Percentiles rank a stretch among this genome's conserved stretches.
These are phyloP conservation scores for Fregata magnificens DNA, from an alignment of 2,113 vertebrate species.

Conservation along the genomic window DNA sequence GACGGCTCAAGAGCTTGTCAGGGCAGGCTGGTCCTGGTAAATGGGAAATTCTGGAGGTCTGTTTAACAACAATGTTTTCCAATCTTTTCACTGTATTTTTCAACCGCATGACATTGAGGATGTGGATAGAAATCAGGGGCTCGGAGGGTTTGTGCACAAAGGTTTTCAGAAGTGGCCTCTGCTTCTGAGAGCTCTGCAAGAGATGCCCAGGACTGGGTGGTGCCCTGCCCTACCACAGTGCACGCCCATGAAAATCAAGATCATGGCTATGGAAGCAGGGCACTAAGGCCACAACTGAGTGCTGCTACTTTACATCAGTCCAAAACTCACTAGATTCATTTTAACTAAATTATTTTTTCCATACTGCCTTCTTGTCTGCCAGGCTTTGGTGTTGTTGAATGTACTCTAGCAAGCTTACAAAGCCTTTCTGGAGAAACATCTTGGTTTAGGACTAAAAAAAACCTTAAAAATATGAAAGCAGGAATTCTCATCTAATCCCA, in stretches of 20 bases:
- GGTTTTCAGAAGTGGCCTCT: not conserved
- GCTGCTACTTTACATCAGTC: not conserved
- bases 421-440: not conserved
- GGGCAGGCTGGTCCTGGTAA: not conserved
- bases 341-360: not conserved
- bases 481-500: not conserved
- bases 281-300: not conserved
- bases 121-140: not conserved
- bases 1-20: not conserved
- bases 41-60: not conserved
- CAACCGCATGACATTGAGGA: not conserved
- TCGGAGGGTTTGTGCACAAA: not conserved
- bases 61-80: not conserved
- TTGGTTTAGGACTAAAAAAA: not conserved
- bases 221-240: not conserved
- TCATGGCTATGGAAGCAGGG: not conserved
- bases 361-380: not conserved
- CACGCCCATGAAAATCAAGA: not conserved
- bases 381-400: not conserved
- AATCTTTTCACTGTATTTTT: not conserved
- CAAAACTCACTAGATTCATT: not conserved
- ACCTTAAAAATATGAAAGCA: not conserved
- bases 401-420: not conserved
- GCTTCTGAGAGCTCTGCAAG: not conserved
- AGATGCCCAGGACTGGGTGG: not conserved